phyloP scores from a whole-genome alignment of 1,140 invertebrate genomes.

The Gryllus bimaculatus region DNA sequence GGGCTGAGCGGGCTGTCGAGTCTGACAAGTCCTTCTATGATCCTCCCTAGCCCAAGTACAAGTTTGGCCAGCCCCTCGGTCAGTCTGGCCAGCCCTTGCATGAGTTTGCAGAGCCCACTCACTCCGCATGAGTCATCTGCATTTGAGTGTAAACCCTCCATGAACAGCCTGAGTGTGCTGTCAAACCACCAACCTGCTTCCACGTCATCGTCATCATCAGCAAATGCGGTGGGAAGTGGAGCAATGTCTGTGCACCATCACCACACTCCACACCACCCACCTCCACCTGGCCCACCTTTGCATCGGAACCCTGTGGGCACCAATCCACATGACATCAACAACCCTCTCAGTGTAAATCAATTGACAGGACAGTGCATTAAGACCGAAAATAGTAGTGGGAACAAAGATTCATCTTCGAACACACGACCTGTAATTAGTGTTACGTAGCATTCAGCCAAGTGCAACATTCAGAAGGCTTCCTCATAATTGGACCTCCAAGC shows the following conservation, averaged over 20 bases:
- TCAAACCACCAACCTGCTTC: slow-evolving; percentile 23
- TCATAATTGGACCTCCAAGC: not conserved
- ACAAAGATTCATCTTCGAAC: slow-evolving; percentile 23
- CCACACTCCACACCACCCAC: slow-evolving; percentile 27
- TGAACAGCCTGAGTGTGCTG: slow-evolving; percentile 22
- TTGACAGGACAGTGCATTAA: slow-evolving; percentile 64
- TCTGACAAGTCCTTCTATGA: slow-evolving; percentile 61
- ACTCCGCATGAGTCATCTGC: slow-evolving; percentile 35
- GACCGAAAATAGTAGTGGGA: slow-evolving; percentile 31
- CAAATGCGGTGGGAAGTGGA: slow-evolving; percentile 23
- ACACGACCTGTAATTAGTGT: slow-evolving; percentile 28
- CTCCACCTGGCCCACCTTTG: slow-evolving; percentile 35
- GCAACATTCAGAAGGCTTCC: not conserved
- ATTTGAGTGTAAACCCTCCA: slow-evolving; percentile 30
- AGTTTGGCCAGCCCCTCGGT: slow-evolving; percentile 58
- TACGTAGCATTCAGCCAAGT: slow-evolving; percentile 26
- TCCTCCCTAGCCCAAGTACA: slow-evolving; percentile 52
- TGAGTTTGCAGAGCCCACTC: slow-evolving; percentile 42
- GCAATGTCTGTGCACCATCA: slow-evolving; percentile 26
- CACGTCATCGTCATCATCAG: slow-evolving; percentile 25
- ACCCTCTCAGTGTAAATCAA: slow-evolving; percentile 80
- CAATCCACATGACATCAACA: slow-evolving; percentile 82
- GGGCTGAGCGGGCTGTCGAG: slow-evolving; percentile 65
- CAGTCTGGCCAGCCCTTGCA: slow-evolving; percentile 45
- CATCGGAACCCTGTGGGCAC: slow-evolving; percentile 73